These are phyloP conservation scores for Scophthalmus maximus DNA, from an alignment of 2,113 vertebrate genomes.

Conservation along the genomic window DNA sequence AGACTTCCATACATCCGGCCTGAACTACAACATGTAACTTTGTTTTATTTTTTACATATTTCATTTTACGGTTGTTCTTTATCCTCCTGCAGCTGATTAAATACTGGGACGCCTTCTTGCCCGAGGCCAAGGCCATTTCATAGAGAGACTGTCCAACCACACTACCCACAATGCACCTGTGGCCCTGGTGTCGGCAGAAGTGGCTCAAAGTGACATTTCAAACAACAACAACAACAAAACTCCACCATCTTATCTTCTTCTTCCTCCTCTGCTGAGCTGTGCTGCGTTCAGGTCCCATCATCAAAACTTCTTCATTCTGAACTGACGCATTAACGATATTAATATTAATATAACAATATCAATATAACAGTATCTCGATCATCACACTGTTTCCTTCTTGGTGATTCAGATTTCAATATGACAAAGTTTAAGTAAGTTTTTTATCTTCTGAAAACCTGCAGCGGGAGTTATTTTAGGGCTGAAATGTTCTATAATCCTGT, in stretches of 20 bases:
- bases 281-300: slow-evolving; percentile 25
- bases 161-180: slow-evolving; percentile 68
- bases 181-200: slow-evolving; percentile 27
- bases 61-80: not conserved
- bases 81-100: slow-evolving; percentile 91
- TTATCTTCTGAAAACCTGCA: no score
- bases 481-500: no score
- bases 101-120: slow-evolving; percentile 99
- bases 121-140: slow-evolving; percentile 99
- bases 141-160: slow-evolving; percentile 79
- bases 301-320: slow-evolving; percentile 30
- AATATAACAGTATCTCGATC: not conserved
- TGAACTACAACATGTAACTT: not conserved
- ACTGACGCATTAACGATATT: no score
- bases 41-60: not conserved
- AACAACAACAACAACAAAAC: not conserved
- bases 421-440: no score
- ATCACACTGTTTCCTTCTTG: not conserved
- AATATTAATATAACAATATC: not conserved
- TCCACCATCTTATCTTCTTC: not conserved
- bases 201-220: slow-evolving; percentile 37
- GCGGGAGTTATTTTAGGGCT: no score
- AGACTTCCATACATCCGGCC: not conserved
- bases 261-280: not conserved
- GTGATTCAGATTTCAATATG: no score